Base-by-base conservation (phyloP, 2,888 invertebrate genomes). In the Onthophagus sagittarius region DNA sequence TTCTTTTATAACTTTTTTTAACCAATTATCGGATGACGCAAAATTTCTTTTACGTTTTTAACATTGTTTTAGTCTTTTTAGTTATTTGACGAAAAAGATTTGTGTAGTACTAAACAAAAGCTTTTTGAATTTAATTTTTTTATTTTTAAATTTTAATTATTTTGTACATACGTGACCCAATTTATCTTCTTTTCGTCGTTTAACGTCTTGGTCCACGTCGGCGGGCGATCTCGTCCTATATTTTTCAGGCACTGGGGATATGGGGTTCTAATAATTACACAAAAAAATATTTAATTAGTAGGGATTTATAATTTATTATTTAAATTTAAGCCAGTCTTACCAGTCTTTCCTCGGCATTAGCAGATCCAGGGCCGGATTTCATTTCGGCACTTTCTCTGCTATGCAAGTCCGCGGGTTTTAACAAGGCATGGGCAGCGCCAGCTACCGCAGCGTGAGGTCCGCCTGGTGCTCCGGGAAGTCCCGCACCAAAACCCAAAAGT, bases 171-270 rank as follows among this genome's bases (percentile, higher is more conserved):
- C 93, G 86, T 93, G 94, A 74, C 93, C 93, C 86, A 92, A 88
- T 85, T 94, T 94, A 81, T 94, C 94, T 85, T 94, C 94, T 85
- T 94, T 94, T 86, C 94, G 92, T 79, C 93, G 86, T 83, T 92
- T 92, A 82, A 91, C 89, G 79, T 91, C 91, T 77, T 90, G 90
- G 77, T 89, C 87, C 72, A 88, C 88, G 77, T 90, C 89, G 5
- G 92, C 90, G 13, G 94, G 93, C 86, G 93, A 93, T 83, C 94
- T 88, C 80, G 93, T 92, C 85, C 94, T 89, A 84, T 94, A 94
- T 84, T 94, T 94, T 85, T 94, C 94, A 53, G 39, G 39, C 39
- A 53, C 39, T 53, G 95, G 95, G 74, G 94, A 94, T 87, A 94
- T 93, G 81, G 94, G 94, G 87, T 92, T 94, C 94, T 94, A 90